These are phyloP conservation scores for Camponotus vicinus DNA, from an alignment of 1,140 invertebrate species.

Conservation along the genomic window DNA sequence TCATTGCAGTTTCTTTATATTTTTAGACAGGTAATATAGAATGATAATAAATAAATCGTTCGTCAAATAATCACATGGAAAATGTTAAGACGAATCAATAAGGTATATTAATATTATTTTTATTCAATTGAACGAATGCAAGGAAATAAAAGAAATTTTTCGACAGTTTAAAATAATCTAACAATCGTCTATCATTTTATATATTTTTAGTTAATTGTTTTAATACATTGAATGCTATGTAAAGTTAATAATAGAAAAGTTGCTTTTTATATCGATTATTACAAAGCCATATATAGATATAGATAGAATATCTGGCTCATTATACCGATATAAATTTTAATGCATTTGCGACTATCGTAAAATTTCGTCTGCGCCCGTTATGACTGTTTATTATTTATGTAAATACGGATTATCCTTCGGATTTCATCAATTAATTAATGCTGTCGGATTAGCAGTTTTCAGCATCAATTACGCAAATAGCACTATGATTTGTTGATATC, in stretches of 20 bases:
- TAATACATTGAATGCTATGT: not conserved
- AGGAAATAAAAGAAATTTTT: not conserved
- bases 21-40: not conserved
- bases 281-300: not conserved
- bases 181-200: not conserved
- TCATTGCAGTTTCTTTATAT: not conserved
- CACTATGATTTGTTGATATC: slow-evolving; percentile 59
- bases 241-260: slow-evolving; percentile 29
- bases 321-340: slow-evolving; percentile 54
- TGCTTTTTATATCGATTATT: not conserved
- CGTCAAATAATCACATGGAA: not conserved
- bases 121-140: not conserved
- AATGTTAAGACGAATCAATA: not conserved
- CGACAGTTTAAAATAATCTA: not conserved
- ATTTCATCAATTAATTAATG: slow-evolving; percentile 64
- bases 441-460: slow-evolving; percentile 55
- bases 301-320: not conserved
- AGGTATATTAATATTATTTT: not conserved
- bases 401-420: slow-evolving; percentile 46
- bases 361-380: not conserved
- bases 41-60: not conserved
- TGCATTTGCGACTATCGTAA: slow-evolving; percentile 45
- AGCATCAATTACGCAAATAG: slow-evolving; percentile 57
- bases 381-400: slow-evolving; percentile 56
- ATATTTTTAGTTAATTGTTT: not conserved